Base-by-base conservation (phyloP, 53 echinoderm and acorn worm species). In the Hippasteria phrygiana region DNA sequence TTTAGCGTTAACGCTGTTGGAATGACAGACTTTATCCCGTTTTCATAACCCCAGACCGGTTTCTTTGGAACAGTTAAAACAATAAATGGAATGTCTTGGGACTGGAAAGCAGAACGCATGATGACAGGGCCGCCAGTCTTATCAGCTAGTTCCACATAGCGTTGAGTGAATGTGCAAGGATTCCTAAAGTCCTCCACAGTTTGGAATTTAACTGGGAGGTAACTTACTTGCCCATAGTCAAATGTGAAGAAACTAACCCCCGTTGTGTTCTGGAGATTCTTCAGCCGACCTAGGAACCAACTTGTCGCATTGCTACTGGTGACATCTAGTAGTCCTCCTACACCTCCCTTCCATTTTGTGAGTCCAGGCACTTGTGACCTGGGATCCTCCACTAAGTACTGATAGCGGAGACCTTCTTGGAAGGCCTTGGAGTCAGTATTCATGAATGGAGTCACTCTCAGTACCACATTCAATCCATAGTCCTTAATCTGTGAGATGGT, bases 181-280 rank as follows among this genome's bases (percentile, higher is more conserved):
- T 96, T 91, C 24, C 55, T 48, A 22, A 96, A 45, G 4, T 64
- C 69, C n/a, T 87, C 64, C 40, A 63, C 38, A 12, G 93, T 94
- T 62, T 94, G 90, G 80, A 94, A 99, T 39, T 92, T 96, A 40
- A 89, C 87, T 13, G 99, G 99, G 16, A 99, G 87, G 54, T 95
- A 99, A 70, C 94, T 95, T 0, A 94, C 91, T 87, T 99, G 91
- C 2, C 99, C 99, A 66, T 95, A 94, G 76, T 95, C 94, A 85
- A 99, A 99, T 14, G 93, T 94, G 53, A 99, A 94, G 40, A 62
- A 88, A 70, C 93, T 75, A 9, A 99, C 55, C 16, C 91, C 93
- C 12, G 63, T 74, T 0, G 73, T 72, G 39, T 66, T 32, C 37
- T 89, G 85, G 32, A 95, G 87, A 55, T 54, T 48, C 18, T 88